Percentiles rank a stretch among this genome's conserved stretches.
Conservation (phyloP, 2,888 invertebrate genomes). For the Cacoxenus indagator region DNA sequence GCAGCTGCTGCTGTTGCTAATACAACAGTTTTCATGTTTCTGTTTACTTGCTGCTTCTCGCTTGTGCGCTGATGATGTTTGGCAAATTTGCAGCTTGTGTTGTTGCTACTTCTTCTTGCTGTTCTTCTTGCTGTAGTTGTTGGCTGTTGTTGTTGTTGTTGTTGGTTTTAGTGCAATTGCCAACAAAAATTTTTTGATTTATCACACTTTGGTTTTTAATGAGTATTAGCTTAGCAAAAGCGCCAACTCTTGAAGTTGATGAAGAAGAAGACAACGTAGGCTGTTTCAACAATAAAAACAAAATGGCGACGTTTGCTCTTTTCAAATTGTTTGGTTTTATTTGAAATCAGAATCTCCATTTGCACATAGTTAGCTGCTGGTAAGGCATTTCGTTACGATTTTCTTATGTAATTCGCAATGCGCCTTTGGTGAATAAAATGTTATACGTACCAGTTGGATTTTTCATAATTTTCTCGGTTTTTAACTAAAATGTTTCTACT, state of each 20-base stretch:
- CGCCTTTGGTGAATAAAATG: neutral
- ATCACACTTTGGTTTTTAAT: conserved; percentile 7
- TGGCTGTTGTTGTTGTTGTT: neutral
- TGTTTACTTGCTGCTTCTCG: neutral
- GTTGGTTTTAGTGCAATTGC: neutral
- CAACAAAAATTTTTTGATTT: conserved; percentile 6
- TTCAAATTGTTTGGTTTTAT: neutral
- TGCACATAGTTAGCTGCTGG: neutral
- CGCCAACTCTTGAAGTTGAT: neutral
- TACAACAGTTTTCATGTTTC: conserved; percentile 5
- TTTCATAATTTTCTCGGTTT: neutral
- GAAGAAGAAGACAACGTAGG: too few species aligned
- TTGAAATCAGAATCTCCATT: neutral
- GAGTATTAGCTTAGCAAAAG: neutral
- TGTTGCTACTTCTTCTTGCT: conserved; percentile 10
- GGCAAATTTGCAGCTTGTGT: conserved; percentile 12
- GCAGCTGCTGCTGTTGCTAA: conserved; percentile 11
- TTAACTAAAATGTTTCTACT: neutral
- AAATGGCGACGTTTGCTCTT: neutral
- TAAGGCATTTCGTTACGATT: neutral
- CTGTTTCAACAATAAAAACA: neutral
- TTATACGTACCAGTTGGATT: neutral
- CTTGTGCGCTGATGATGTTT: neutral
- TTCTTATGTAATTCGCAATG: neutral
- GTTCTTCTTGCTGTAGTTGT: conserved; percentile 16